Evolutionary conservation across 2,797 vertebrate species (phyloP).

Genomic region (Hippopotamyrus pictus): DNA sequence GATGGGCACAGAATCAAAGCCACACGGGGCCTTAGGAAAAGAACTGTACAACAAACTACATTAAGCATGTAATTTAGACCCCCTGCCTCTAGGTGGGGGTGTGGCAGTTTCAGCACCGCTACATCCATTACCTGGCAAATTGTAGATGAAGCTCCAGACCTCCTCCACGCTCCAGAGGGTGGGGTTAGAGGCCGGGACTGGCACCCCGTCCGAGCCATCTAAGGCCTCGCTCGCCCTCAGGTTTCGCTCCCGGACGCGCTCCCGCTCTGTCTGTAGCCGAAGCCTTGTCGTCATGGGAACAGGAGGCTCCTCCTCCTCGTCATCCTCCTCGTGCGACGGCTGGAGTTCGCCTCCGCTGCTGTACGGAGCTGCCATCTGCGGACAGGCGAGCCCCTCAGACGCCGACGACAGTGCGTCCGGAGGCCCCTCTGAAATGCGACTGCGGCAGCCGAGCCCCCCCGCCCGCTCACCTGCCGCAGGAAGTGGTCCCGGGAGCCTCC

Average conservation of each 20-base stretch:
- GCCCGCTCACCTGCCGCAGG: constrained; percentile 69
- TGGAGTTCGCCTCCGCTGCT: constrained; percentile 25
- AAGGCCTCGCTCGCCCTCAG: constrained; percentile 59
- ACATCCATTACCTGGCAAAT: constrained; percentile 70
- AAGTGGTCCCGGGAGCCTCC: constrained; percentile 71
- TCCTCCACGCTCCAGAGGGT: constrained; percentile 81
- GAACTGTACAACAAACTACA: not conserved
- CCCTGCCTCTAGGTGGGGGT: not conserved
- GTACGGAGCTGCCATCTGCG: not conserved
- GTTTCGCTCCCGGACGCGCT: constrained; percentile 47
- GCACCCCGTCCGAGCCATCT: constrained; percentile 54
- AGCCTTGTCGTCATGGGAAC: constrained; percentile 82
- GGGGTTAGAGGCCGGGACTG: constrained; percentile 58
- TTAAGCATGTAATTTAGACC: not conserved
- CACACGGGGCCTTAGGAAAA: not conserved
- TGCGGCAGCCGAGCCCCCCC: not conserved
- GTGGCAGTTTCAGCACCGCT: not conserved
- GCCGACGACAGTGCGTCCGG: not conserved
- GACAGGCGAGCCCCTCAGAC: not conserved
- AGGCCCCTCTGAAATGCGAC: not conserved
- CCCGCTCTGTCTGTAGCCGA: constrained; percentile 68
- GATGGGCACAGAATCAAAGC: not conserved
- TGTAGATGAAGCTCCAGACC: constrained; percentile 80
- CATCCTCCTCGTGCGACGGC: constrained; percentile 32
- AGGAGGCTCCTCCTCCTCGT: constrained; percentile 54